Evolutionary conservation across 1,140 invertebrate species (phyloP), one percentile per base, ranked within the genome.

Genomic region (Zaprionus capensis): DNA sequence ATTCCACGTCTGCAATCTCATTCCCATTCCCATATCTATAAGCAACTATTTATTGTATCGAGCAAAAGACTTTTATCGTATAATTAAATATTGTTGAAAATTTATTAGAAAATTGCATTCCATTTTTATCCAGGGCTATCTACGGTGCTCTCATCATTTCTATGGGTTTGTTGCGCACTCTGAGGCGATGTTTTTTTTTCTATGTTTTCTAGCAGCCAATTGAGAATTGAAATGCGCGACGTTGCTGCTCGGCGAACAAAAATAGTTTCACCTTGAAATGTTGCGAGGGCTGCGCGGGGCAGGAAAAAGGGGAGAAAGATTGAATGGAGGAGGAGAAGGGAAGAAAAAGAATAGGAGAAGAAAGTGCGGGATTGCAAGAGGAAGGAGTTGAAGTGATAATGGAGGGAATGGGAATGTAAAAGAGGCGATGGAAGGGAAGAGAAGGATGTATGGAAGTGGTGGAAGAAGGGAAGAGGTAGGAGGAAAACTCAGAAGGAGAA

Each of bases 211-310:
- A 11, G 49, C 72, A 83, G 71, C 58, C 71, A 88, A 85, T 85
- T 78, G 28, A 69, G 85, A 76, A 71, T 72, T 73, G 81, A 31
- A 9, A 24, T 51, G 17, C 31, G 59, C n/a, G 9, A 24, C 22
- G 75, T 62, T 44, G 62, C 57, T 46, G 53, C 58, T 70, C 74
- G 71, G 24, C 28, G 49, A 38, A 55, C 69, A 74, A 82, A 88
- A 90, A 90, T 90, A 90, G 85, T 85, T 85, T 85, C 72, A 85
- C 85, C 85, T 90, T 90, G 85, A 75, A 69, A 66, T 46, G 6
- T 58, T 38, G 74, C 41, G 53, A 20, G 15, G n/a, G 20, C 15
- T 5, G 14, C 38, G 41, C 36, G 57, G 17, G 36, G 12, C 1
- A 15, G 1, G 6, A 26, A 9, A 1, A 12, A 31, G 28, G 28